phyloP scores from a whole-genome alignment of 1,140 invertebrate genomes.

The Lysiphlebus fabarum region DNA sequence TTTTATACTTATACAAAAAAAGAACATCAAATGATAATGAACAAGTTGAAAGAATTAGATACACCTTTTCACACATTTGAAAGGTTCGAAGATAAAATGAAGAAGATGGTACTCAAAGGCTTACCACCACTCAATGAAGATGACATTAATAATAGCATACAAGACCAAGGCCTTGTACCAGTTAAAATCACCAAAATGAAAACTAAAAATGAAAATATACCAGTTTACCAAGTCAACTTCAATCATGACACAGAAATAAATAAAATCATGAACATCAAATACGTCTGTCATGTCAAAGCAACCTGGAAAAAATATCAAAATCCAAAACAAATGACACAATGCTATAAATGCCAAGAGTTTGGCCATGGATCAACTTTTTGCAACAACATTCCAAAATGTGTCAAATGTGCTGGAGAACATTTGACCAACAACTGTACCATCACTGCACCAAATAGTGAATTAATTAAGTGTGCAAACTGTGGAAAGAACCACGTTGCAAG shows the following conservation, averaged over 20 bases:
- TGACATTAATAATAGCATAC: background rate
- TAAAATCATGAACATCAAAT: background rate
- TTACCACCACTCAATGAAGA: background rate
- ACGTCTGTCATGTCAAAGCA: constrained; percentile 10
- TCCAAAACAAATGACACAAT: constrained; percentile 20
- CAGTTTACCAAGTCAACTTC: background rate
- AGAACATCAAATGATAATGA: too few species aligned
- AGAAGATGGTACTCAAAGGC: background rate
- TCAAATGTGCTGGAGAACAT: constrained; percentile 29
- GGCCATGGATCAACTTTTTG: constrained; percentile 18
- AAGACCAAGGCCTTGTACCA: background rate
- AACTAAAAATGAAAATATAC: background rate
- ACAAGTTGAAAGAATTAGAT: too few species aligned
- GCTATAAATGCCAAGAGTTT: constrained; percentile 26
- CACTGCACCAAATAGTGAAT: background rate
- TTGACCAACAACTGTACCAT: constrained; percentile 13
- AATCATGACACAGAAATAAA: background rate
- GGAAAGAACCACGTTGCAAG: background rate
- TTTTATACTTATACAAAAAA: too few species aligned
- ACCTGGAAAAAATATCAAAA: constrained; percentile 27
- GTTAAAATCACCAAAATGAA: background rate
- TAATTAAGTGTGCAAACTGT: background rate
- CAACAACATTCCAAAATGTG: constrained; percentile 21
- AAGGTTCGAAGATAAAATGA: too few species aligned
- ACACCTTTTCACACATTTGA: too few species aligned